Base-by-base conservation (phyloP, 2,888 invertebrate genomes). In the Troglohyphantes excavatus region DNA sequence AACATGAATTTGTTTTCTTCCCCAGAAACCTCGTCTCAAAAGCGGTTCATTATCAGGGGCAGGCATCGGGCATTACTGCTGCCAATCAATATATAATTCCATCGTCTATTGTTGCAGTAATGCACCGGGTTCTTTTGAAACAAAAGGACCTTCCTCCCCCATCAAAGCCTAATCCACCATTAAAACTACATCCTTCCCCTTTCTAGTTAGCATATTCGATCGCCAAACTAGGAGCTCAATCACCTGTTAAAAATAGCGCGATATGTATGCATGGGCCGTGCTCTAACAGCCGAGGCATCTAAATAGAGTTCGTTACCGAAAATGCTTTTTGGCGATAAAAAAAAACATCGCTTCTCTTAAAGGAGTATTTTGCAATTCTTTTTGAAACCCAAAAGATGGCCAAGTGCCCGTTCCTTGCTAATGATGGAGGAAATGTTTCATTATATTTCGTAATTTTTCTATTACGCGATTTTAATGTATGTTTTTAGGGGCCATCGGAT, bases 191-290 rank as follows among this genome's bases (percentile, higher is more conserved):
- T 29, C 46, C 67, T 79, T 23, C 65, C 65, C 27, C 27, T 29
- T 81, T 53, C 53, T 53, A 53, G 53, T 53, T 67, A 65, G 79
- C 67, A 81, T 81, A 81, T 81, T 81, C 79, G 79, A 81, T 81
- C 79, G 53, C 61, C 33, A 19, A n/a, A 27, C 67, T 29, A 33
- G 17, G 23, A 23, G 46, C 79, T 81, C 53, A 81, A 81, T 81
- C 79, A 81, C 79, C 68, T 81, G 79, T 68, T 81, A 81, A 81
- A 67, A 67, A 68, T 68, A 23, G 79, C 67, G 26, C 46, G 43
- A 53, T 67, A 63, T 53, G n/a, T 78, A 26, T 68, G 21, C 63
- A 68, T 67, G 61, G 61, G 0, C 0, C 21, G 29, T 5, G 2
- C 29, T 17, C 21, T 81, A 81, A 81, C 53, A 68, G 46, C 67